These are phyloP conservation scores for Calidris pygmaea DNA, from an alignment of 2,113 vertebrate genomes.

Conservation along the genomic window DNA sequence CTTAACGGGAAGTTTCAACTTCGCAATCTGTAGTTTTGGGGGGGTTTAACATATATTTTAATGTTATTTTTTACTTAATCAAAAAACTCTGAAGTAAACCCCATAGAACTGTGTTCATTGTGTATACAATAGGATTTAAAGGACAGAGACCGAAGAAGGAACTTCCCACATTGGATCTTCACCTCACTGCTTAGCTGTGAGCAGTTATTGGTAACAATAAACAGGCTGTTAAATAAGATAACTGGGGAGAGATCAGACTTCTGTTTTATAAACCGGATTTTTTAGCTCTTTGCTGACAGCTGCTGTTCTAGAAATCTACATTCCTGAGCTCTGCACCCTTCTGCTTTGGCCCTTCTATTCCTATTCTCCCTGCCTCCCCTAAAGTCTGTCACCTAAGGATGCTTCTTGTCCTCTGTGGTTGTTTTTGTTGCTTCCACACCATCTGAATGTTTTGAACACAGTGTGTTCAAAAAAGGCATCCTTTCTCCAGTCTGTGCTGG, in stretches of 20 bases:
- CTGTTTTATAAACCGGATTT: background rate
- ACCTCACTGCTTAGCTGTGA: background rate
- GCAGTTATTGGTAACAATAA: background rate
- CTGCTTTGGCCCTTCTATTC: background rate
- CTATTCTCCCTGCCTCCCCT: background rate
- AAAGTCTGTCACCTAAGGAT: background rate
- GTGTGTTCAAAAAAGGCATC: background rate
- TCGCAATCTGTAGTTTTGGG: background rate
- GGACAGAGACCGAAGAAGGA: background rate
- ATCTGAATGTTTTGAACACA: background rate
- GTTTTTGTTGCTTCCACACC: background rate
- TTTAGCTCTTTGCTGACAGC: background rate
- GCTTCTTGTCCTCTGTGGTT: background rate
- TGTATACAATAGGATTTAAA: background rate
- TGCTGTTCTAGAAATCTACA: background rate
- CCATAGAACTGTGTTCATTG: fast-evolving
- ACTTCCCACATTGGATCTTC: background rate
- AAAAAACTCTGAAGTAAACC: background rate
- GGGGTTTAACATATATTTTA: background rate
- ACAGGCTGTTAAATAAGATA: background rate
- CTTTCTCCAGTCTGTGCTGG: background rate
- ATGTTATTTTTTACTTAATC: background rate
- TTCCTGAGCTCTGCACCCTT: background rate
- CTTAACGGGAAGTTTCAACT: background rate
- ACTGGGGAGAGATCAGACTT: background rate